Conservation (phyloP, 2,888 invertebrate species). For the Mimumesa dahlbomi region DNA sequence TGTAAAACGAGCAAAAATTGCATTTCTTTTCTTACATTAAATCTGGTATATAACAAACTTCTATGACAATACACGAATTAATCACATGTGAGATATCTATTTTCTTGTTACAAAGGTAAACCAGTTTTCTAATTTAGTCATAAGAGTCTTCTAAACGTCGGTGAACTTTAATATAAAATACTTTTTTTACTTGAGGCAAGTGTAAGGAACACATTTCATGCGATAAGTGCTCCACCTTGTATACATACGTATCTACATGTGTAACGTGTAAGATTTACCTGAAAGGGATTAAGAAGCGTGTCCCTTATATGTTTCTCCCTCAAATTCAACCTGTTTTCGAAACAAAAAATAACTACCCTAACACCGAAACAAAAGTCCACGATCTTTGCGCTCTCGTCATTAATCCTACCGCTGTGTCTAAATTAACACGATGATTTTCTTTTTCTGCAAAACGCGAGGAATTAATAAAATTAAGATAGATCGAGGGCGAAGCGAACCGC, state of each 20-base stretch:
- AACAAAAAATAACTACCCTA: background rate
- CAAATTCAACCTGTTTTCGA: background rate
- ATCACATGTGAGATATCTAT: too few relatives aligned
- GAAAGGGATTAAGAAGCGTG: background rate
- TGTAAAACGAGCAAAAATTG: too few relatives aligned
- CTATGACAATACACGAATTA: too few relatives aligned
- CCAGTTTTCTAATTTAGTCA: too few relatives aligned
- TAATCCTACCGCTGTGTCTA: background rate
- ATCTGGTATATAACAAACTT: too few relatives aligned
- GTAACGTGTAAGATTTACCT: slow-evolving; percentile 33
- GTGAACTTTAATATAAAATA: too few relatives aligned
- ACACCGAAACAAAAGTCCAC: background rate
- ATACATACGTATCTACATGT: slow-evolving; percentile 9
- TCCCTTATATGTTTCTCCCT: slow-evolving; percentile 2
- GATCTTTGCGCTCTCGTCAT: background rate
- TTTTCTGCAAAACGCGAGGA: background rate
- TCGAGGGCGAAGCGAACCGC: slow-evolving; percentile 52
- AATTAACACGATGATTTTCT: background rate
- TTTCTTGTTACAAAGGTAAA: too few relatives aligned
- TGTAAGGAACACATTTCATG: background rate
- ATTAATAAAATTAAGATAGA: slow-evolving; percentile 40
- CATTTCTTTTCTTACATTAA: too few relatives aligned
- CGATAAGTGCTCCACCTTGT: background rate
- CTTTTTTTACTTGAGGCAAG: background rate
- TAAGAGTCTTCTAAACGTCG: too few relatives aligned